A percentile compares a stretch with the other conserved stretches of the same genome.
Conservation (phyloP, 2,113 vertebrate genomes). For the Naja naja region DNA sequence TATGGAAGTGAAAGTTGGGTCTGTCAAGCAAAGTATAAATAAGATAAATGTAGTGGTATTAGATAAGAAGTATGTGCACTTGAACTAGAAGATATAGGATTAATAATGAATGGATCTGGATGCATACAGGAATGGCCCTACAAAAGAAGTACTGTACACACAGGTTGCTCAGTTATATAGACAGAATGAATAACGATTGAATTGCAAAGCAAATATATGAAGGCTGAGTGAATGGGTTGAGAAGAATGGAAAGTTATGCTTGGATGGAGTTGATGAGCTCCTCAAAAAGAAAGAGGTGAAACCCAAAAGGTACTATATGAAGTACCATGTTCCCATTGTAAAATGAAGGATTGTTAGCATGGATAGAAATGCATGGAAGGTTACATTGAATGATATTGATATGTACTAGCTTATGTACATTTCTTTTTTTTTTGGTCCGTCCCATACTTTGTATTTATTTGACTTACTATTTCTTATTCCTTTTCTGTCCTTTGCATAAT, state of each 20-base stretch:
- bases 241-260: not conserved
- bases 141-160: not conserved
- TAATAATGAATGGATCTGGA: not conserved
- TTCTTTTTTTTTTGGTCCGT: not conserved
- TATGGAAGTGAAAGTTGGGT: not conserved
- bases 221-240: not conserved
- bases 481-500: not conserved
- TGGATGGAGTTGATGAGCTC: not conserved
- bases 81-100: not conserved
- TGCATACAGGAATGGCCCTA: not conserved
- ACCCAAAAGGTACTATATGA: not conserved
- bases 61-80: not conserved
- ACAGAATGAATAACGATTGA: not conserved
- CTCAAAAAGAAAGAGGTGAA: not conserved
- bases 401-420: not conserved
- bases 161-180: not conserved
- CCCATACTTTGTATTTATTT: not conserved
- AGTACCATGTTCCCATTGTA: not conserved
- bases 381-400: not conserved
- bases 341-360: not conserved
- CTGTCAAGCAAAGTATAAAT: not conserved
- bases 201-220: not conserved
- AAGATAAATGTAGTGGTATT: not conserved
- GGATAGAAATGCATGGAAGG: not conserved
- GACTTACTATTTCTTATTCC: not conserved